Evolutionary conservation across 2,113 vertebrate species (phyloP).

Genomic region (Gavia stellata): DNA sequence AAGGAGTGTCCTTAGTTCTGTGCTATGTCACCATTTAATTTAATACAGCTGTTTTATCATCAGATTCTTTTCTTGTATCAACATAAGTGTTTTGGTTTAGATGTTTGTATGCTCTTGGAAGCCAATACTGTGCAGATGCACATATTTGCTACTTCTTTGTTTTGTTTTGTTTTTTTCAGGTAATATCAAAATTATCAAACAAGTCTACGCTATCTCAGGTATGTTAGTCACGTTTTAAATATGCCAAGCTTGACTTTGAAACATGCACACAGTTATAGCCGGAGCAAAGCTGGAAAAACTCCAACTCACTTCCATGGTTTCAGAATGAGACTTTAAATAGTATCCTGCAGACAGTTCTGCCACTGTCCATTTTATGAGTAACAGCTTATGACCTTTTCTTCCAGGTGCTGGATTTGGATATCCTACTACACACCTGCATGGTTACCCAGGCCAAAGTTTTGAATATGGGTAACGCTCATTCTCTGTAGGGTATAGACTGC

Average conservation of each 20-base stretch:
- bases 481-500: neutral
- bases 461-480: fast-evolving
- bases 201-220: conserved; percentile 80
- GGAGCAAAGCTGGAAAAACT: neutral
- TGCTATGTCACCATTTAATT: neutral
- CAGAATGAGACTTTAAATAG: neutral
- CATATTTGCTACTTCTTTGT: neutral
- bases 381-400: neutral
- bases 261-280: neutral
- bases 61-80: neutral
- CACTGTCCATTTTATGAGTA: neutral
- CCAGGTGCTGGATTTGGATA: neutral
- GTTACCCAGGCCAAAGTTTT: neutral
- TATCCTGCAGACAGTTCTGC: neutral
- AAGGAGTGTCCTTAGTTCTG: neutral
- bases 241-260: neutral
- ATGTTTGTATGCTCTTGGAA: neutral
- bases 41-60: neutral
- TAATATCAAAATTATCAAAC: conserved; percentile 82
- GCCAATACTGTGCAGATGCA: neutral
- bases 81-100: neutral
- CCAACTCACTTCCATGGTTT: neutral
- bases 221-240: conserved; percentile 49
- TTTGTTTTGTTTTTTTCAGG: conserved; percentile 71
- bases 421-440: neutral